Base-by-base conservation (phyloP, 1,140 invertebrate genomes). In the Drosophila biarmipes region DNA sequence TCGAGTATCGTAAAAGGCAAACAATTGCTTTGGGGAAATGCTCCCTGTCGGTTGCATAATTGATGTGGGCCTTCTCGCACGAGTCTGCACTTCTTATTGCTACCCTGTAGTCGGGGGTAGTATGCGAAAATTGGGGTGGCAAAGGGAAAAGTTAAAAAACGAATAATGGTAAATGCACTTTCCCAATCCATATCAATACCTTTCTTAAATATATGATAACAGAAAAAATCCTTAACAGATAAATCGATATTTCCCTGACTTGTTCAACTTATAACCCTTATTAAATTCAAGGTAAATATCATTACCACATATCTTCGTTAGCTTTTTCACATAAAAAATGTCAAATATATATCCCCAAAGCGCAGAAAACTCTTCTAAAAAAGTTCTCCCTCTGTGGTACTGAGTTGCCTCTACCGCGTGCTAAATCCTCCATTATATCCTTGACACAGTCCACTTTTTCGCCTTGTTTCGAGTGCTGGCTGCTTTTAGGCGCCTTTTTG, bases 401-500 rank as follows among this genome's bases (percentile, higher is more conserved):
- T 6, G 11, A 58, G 29, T 15, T 34, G 11, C n/a, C 17, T 1
- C 6, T 14, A 21, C 7, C 15, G 51, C 8, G n/a, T 15, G 17
- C 24, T 8, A 34, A 40, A 31, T 31, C 12, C 12, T 38, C 34
- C 46, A 54, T 61, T 58, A 31, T 55, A 78, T 81, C 82, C 82
- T 86, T 86, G 82, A 87, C 82, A 87, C 78, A 82, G 74, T 87
- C 73, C 64, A 45, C 53, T 59, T 10, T 19, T 63, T 37, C 48
- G 29, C 37, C 15, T 45, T 27, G 43, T 58, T 79, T 54, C 42
- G 54, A 82, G 62, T 74, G 58, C 21, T 80, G 75, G 61, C 62
- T 75, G 80, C 71, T 82, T 82, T 82, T 66, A 75, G 75, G 75
- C 75, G 74, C 43, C 43, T 62, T 64, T 74, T 46, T 38, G 37